Conservation (phyloP, 2,797 vertebrate species). For the Pachyuromys duprasi region DNA sequence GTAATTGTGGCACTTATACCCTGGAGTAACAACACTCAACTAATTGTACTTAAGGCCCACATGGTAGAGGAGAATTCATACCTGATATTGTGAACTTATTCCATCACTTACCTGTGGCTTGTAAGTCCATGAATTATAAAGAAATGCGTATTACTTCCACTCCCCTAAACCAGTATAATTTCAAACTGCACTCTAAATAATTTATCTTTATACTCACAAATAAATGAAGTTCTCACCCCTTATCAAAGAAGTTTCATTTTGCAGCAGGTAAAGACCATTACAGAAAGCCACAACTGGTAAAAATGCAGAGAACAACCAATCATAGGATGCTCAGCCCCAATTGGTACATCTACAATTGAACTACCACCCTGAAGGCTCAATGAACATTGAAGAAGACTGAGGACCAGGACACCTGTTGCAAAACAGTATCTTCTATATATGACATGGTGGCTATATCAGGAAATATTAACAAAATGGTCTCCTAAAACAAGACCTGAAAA, state of each 20-base stretch:
- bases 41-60: not conserved
- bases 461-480: not conserved
- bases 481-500: not conserved
- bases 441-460: not conserved
- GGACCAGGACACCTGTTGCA: no score
- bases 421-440: not conserved
- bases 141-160: not conserved
- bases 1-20: not conserved
- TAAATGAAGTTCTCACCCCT: not conserved
- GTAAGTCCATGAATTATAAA: not conserved
- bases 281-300: not conserved
- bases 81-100: not conserved
- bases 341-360: not conserved
- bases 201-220: not conserved
- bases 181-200: not conserved
- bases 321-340: not conserved
- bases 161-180: not conserved
- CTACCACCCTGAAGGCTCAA: not conserved
- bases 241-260: not conserved
- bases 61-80: not conserved
- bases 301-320: rapidly evolving
- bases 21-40: not conserved
- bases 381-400: not conserved
- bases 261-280: not conserved
- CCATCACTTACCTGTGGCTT: not conserved